Evolutionary conservation across 2,888 invertebrate species (phyloP).

Genomic region (Liodrosophila aerea): DNA sequence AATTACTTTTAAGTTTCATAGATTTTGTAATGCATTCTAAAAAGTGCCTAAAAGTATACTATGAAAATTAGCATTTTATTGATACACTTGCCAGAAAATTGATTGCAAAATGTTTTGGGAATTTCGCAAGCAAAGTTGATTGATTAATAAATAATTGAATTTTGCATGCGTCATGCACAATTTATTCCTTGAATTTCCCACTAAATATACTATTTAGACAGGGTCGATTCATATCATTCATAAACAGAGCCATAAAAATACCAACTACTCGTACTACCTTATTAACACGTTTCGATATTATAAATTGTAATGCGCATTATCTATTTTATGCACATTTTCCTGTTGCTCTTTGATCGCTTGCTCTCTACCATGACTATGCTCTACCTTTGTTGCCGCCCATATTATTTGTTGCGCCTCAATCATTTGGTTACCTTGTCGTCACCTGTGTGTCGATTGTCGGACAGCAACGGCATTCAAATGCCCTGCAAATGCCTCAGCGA

Average conservation of each 20-base stretch:
- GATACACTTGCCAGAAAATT: not conserved
- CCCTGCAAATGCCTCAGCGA: slow-evolving; percentile 47
- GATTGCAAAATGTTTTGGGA: not conserved
- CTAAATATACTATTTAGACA: slow-evolving; percentile 21
- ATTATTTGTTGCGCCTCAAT: slow-evolving; percentile 7
- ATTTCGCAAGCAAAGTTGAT: not conserved
- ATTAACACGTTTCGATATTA: slow-evolving; percentile 53
- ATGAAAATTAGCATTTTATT: not conserved
- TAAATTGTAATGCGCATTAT: slow-evolving; percentile 61
- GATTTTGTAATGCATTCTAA: not conserved
- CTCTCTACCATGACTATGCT: slow-evolving; percentile 35
- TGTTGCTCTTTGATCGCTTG: slow-evolving; percentile 51
- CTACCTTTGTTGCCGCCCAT: slow-evolving; percentile 15
- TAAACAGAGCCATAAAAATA: slow-evolving; percentile 52
- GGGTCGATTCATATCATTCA: slow-evolving; percentile 1
- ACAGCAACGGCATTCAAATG: slow-evolving; percentile 26
- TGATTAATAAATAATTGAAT: not conserved
- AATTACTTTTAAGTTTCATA: too few relatives aligned
- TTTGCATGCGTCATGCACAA: slow-evolving; percentile 17
- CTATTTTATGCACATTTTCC: slow-evolving; percentile 75
- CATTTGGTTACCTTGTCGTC: slow-evolving; percentile 33
- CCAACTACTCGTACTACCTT: slow-evolving; percentile 43
- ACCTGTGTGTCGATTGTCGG: slow-evolving; percentile 39
- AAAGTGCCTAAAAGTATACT: slow-evolving; percentile 25
- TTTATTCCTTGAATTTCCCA: slow-evolving; percentile 38